Base-by-base conservation (phyloP, 2,797 vertebrate genomes). In the Propithecus deckenii region DNA sequence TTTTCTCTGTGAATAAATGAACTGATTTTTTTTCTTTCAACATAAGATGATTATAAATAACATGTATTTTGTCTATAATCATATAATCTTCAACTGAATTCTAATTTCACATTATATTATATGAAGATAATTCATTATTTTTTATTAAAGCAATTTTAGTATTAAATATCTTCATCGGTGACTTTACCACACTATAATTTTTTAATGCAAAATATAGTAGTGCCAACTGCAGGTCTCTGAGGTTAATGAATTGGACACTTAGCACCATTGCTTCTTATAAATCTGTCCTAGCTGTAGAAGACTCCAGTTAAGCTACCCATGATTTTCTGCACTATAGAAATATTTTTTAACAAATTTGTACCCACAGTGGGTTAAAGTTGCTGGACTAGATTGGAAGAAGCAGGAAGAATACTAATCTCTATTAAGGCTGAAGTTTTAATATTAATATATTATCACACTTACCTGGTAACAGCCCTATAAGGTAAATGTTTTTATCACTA, bases 61-160 rank as follows among this genome's bases (percentile, higher is more conserved):
- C 32, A 65, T 65, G 17, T 35, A 65, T 65, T n/a, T 4, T 65
- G 32, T 65, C 9, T 20, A n/a, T 72, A 75, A 17, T 30, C 14
- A 30, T 83, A 18, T 38, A 41, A 38, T 81, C 7, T 86, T 90
- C 13, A 74, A 59, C 4, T 61, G 41, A 92, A 86, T 94, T 91
- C 5, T 85, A 85, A 92, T 88, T 93, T 92, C 9, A 52, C 11
- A 86, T 35, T 89, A 48, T 4, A 23, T 74, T 71, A 15, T 55
- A 61, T 89, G 20, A 78, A 95, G 35, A 55, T 35, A 84, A 52
- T 61, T 75, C 90, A 89, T 76, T 94, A 87, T 14, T 92, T 95
- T 93, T 41, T 57, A 43, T 81, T 80, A 91, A 89, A 79, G n/a
- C 10, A 86, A 59, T 89, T 94, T 97, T 67, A 81, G 23, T 72